Conservation (phyloP, 2,797 vertebrate genomes). For the Sebastes minor region DNA sequence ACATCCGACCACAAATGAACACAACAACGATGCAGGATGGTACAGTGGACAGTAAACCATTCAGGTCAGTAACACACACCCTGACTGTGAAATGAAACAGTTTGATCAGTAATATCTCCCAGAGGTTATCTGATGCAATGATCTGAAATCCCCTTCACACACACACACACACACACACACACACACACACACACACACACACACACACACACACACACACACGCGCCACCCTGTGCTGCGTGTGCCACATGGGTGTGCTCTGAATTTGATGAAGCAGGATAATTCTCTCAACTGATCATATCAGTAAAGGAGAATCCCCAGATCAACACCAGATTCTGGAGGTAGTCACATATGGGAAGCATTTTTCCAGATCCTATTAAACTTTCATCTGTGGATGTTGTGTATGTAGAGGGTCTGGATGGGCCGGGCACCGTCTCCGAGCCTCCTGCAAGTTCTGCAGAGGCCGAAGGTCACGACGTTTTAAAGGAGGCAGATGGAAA, state of each 20-base stretch:
- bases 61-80: background rate
- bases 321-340: slow-evolving; percentile 80
- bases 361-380: slow-evolving; percentile 83
- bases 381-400: slow-evolving; percentile 80
- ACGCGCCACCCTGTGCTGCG: background rate
- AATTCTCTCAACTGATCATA: slow-evolving; percentile 80
- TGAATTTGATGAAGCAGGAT: slow-evolving; percentile 83
- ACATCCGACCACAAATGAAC: slow-evolving; percentile 1
- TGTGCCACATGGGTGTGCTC: slow-evolving; percentile 71
- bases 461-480: slow-evolving; percentile 35
- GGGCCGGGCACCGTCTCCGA: slow-evolving; percentile 54
- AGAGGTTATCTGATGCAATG: slow-evolving; percentile 27
- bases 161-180: background rate
- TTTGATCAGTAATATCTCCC: slow-evolving; percentile 45
- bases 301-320: slow-evolving; percentile 77
- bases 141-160: slow-evolving; percentile 2
- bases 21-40: background rate
- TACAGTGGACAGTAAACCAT: background rate
- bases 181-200: background rate
- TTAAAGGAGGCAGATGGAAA: slow-evolving; percentile 55
- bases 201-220: too few relatives aligned
- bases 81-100: slow-evolving; percentile 9
- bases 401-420: slow-evolving; percentile 49
- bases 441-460: slow-evolving; percentile 43
- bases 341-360: slow-evolving; percentile 82